phyloP scores from a whole-genome alignment of 2,113 vertebrate genomes.

The Planiliza haematocheilus region DNA sequence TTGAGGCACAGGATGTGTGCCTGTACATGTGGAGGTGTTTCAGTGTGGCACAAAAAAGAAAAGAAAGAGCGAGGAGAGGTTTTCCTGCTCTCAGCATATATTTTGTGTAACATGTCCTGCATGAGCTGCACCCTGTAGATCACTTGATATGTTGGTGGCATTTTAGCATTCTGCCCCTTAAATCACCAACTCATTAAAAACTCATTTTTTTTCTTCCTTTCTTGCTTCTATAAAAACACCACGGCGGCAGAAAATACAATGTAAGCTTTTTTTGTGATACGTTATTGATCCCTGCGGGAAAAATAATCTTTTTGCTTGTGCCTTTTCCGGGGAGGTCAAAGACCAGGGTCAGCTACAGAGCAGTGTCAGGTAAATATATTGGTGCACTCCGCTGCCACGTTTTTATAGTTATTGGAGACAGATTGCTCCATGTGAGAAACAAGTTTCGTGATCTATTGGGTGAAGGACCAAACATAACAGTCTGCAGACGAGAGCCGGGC shows the following conservation, averaged over 20 bases:
- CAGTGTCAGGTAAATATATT: constrained; percentile 35
- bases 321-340: constrained; percentile 53
- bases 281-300: constrained; percentile 41
- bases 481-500: constrained; percentile 18
- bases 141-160: not conserved
- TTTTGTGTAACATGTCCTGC: constrained; percentile 18
- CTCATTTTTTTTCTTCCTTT: not conserved
- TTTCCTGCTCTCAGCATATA: not conserved
- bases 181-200: constrained; percentile 27
- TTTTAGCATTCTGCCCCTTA: constrained; percentile 11
- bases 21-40: constrained; percentile 13
- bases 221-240: constrained; percentile 8
- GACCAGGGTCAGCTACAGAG: constrained; percentile 42
- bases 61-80: not conserved
- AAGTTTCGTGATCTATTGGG: constrained; percentile 33
- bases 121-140: constrained; percentile 4
- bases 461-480: constrained; percentile 24
- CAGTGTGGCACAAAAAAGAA: not conserved
- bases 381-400: not conserved
- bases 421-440: constrained; percentile 10
- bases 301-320: constrained; percentile 50
- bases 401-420: constrained; percentile 21
- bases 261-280: constrained; percentile 42
- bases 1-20: constrained; percentile 15
- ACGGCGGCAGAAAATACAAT: constrained; percentile 31